Evolutionary conservation across 2,113 vertebrate genomes (phyloP).

Genomic region (Saimiri boliviensis): DNA sequence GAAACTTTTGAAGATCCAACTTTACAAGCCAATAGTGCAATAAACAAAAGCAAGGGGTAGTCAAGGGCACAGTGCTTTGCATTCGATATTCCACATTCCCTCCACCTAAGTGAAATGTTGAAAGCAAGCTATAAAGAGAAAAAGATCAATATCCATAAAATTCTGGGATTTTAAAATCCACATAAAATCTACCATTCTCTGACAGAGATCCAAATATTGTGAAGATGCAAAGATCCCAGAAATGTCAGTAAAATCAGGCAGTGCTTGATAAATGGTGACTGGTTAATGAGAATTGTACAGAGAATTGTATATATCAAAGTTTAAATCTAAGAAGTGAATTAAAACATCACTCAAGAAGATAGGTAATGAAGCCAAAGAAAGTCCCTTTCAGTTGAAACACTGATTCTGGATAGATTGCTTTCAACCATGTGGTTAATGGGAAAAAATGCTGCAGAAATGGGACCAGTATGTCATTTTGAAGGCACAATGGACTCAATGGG

Average conservation of each 20-base stretch:
- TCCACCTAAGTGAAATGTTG: not conserved
- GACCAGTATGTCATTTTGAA: not conserved
- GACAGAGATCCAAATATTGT: not conserved
- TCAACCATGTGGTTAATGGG: not conserved
- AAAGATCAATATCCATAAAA: not conserved
- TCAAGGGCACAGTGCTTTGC: not conserved
- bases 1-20: not conserved
- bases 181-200: not conserved
- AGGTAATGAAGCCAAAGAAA: not conserved
- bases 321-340: slow-evolving; percentile 1
- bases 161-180: not conserved
- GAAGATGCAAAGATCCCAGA: not conserved
- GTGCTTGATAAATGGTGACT: not conserved
- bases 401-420: not conserved
- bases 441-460: not conserved
- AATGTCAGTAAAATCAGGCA: not conserved
- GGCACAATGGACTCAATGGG: not conserved
- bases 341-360: slow-evolving; percentile 30
- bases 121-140: not conserved
- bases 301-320: not conserved
- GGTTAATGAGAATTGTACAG: not conserved
- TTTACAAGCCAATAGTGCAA: not conserved
- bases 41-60: not conserved
- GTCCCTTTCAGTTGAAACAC: not conserved
- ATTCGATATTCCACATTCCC: not conserved